Base-by-base conservation (phyloP, 2,113 vertebrate genomes). In the Rafetus swinhoei region DNA sequence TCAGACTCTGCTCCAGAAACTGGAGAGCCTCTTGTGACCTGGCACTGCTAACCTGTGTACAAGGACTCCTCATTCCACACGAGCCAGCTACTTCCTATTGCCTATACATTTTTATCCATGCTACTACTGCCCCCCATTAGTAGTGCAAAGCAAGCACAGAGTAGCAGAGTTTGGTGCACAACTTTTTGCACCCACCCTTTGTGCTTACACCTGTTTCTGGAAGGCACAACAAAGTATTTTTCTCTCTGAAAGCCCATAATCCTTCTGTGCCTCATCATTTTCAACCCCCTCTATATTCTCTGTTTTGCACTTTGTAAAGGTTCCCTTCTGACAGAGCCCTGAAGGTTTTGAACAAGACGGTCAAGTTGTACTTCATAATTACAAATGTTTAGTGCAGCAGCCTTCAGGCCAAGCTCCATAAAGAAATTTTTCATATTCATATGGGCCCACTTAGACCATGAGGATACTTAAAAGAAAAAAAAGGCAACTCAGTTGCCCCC, bases 401-500 rank as follows among this genome's bases (percentile, higher is more conserved):
- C 45, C 94, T 92, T 85, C 39, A 77, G 24, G 32, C 57, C 85
- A 87, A 94, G 27, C 62, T 93, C 79, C 85, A 80, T 35, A 87
- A 85, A 82, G 7, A 10, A 45, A n/a, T 25, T 90, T 87, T 95
- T 88, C 83, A 3, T 57, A 29, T 21, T 1, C 2, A 86, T 9
- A 88, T 81, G 76, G 91, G 57, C n/a, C 27, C 21, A 65, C 24
- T 82, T 24, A 19, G 24, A 60, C 50, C 45, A 81, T 80, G 91
- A 54, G 53, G 4, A 77, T 59, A 90, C 69, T 87, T 89, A 82
- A 35, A 94, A 89, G 5, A 56, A 90, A 92, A 96, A 45, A 13
- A 59, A 60, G 84, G 27, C 6, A 9, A 9, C 85, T 8, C 52
- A 55, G 9, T 90, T 90, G 62, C 81, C 16, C 9, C 16, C 52